A percentile compares a stretch with the other conserved stretches of the same genome.
phyloP scores from a whole-genome alignment of 2,113 vertebrate species.

The Brachypteracias leptosomus region DNA sequence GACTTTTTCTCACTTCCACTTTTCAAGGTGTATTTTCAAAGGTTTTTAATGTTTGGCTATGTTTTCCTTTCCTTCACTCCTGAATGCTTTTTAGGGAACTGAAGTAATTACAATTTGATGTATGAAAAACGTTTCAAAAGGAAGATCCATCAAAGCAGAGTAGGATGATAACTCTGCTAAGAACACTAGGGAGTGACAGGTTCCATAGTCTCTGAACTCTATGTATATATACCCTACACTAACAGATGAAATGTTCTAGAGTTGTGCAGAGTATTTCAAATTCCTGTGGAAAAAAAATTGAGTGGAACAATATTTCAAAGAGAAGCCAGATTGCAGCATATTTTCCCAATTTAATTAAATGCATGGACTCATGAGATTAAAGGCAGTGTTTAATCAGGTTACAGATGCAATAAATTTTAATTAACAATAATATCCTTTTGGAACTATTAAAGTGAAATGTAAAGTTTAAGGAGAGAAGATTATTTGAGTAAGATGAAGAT shows the following conservation, averaged over 20 bases:
- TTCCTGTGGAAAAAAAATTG: not conserved
- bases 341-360: not conserved
- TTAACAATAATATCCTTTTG: not conserved
- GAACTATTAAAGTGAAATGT: not conserved
- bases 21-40: not conserved
- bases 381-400: not conserved
- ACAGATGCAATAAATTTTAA: not conserved
- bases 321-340: not conserved
- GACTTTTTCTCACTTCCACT: not conserved
- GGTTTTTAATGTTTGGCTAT: not conserved
- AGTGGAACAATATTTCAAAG: not conserved
- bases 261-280: not conserved
- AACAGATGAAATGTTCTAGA: not conserved
- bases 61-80: not conserved
- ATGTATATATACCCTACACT: not conserved
- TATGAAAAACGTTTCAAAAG: not conserved
- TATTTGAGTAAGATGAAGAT: not conserved
- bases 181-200: not conserved
- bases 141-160: not conserved
- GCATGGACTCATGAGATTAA: not conserved
- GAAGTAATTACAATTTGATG: not conserved
- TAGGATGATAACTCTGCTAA: not conserved
- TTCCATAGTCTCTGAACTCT: not conserved
- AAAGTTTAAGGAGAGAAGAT: not conserved
- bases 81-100: not conserved